Percentiles rank a stretch among this genome's conserved stretches.
Conservation (phyloP, 2,113 vertebrate species). For the Penelope pileata region DNA sequence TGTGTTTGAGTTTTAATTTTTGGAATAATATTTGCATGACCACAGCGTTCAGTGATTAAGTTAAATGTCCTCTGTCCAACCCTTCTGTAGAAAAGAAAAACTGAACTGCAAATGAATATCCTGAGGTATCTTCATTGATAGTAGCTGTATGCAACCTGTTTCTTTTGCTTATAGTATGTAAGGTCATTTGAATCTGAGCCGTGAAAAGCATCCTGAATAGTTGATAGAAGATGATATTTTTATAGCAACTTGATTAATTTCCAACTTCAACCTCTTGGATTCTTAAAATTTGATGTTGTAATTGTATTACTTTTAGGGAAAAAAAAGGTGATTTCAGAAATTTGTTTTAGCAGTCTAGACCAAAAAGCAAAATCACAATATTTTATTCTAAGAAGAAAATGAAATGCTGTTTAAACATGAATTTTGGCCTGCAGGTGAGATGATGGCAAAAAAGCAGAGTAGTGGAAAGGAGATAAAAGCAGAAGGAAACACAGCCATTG, state of each 20-base stretch:
- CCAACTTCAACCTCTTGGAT: background rate
- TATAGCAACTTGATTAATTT: conserved; percentile 41
- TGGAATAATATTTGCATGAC: background rate
- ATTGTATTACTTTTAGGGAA: conserved; percentile 7
- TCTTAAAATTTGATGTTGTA: background rate
- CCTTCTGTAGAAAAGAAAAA: background rate
- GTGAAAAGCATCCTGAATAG: background rate
- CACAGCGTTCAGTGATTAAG: background rate
- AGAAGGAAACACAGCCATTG: background rate
- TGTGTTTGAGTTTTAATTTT: background rate
- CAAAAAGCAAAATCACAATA: background rate
- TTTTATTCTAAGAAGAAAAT: background rate
- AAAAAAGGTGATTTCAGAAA: conserved; percentile 4
- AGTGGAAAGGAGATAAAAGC: background rate
- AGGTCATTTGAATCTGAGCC: conserved; percentile 19
- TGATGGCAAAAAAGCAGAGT: background rate
- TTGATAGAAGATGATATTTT: conserved; percentile 25
- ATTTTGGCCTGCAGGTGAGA: background rate
- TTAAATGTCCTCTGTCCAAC: background rate
- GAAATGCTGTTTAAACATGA: background rate
- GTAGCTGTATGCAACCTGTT: background rate
- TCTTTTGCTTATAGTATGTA: conserved; percentile 16
- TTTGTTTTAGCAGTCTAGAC: background rate
- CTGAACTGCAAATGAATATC: background rate
- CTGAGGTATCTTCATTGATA: background rate